A percentile compares a stretch with the other conserved stretches of the same genome.
phyloP scores from a whole-genome alignment of 2,888 invertebrate species.

The Aspidiotus destructor region DNA sequence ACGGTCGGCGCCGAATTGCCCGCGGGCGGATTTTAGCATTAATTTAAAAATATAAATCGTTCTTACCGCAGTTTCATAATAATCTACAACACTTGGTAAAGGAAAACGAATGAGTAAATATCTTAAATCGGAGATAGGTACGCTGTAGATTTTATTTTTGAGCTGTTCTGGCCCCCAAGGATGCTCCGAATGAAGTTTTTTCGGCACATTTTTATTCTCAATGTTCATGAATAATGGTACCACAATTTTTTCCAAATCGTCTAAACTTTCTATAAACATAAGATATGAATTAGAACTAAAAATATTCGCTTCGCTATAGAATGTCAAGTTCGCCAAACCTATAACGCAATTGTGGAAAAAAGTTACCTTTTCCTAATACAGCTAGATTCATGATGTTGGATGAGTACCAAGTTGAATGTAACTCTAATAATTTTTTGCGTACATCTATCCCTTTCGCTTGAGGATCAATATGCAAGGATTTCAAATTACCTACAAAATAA shows the following conservation, averaged over 20 bases:
- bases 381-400: background rate
- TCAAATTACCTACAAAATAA: constrained; percentile 57
- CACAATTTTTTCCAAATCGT: background rate
- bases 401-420: constrained; percentile 51
- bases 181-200: background rate
- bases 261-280: constrained; percentile 42
- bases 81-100: constrained; percentile 68
- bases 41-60: constrained; percentile 34
- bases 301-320: too few species aligned
- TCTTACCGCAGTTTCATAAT: constrained; percentile 75
- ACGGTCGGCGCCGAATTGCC: too few species aligned
- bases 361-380: background rate
- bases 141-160: constrained; percentile 59
- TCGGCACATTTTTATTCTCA: background rate
- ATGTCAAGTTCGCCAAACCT: background rate
- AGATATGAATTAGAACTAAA: constrained; percentile 40
- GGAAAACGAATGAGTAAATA: constrained; percentile 79
- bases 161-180: background rate
- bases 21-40: too few species aligned
- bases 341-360: background rate
- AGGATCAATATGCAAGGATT: constrained; percentile 68
- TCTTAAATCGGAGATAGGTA: constrained; percentile 85
- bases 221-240: background rate
- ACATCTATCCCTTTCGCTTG: constrained; percentile 74
- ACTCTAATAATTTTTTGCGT: constrained; percentile 74